These are phyloP conservation scores for Champsocephalus esox DNA, from an alignment of 2,797 vertebrate species.

Conservation along the genomic window DNA sequence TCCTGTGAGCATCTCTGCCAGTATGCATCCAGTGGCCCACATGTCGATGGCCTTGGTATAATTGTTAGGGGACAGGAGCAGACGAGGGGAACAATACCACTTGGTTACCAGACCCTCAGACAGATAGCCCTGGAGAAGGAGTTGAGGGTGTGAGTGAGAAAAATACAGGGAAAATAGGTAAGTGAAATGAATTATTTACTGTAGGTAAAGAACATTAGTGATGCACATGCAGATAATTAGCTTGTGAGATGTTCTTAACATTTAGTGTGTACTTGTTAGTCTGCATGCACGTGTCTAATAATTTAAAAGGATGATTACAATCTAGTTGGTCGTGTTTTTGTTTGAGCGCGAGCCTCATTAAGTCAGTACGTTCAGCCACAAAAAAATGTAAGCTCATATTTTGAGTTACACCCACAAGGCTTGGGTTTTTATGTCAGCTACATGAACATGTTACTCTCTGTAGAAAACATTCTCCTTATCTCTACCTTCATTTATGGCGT, in stretches of 20 bases:
- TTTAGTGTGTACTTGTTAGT: conserved; percentile 1
- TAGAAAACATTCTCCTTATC: background rate
- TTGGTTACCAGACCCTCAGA: conserved; percentile 99
- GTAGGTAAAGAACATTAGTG: background rate
- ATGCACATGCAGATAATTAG: conserved; percentile 6
- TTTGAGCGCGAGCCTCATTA: background rate
- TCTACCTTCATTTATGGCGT: conserved; percentile 6
- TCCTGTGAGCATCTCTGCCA: conserved; percentile 98
- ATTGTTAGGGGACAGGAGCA: conserved; percentile 98
- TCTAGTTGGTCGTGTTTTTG: too few species aligned
- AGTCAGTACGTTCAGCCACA: background rate
- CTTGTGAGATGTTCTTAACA: background rate
- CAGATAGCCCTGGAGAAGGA: conserved; percentile 90
- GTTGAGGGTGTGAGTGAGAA: conserved; percentile 4
- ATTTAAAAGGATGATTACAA: too few species aligned
- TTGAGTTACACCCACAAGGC: conserved; percentile 16
- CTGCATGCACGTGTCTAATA: background rate
- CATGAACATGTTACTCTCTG: background rate
- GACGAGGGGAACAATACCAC: conserved; percentile 98
- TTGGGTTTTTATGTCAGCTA: conserved; percentile 12
- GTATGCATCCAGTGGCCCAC: conserved; percentile 99
- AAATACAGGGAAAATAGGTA: background rate
- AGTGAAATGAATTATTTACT: conserved; percentile 2
- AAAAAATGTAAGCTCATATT: conserved; percentile 27
- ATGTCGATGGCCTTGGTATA: conserved; percentile 99